Conservation (phyloP, 2,113 vertebrate species). For the Neoarius graeffei region DNA sequence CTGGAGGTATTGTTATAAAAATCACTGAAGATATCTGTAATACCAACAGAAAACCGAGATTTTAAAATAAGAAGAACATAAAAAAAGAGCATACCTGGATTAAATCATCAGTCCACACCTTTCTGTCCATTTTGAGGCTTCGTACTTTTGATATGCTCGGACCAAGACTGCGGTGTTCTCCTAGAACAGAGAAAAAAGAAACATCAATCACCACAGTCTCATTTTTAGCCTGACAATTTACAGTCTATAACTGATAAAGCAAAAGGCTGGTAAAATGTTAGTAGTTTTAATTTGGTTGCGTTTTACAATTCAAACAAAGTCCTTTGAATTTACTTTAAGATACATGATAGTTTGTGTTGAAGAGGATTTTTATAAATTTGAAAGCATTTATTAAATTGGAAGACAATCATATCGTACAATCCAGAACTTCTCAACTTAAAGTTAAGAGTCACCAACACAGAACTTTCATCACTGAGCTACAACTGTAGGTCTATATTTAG, state of each 20-base stretch:
- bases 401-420: background rate
- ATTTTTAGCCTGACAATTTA: background rate
- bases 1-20: background rate
- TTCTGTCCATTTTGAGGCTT: constrained; percentile 96
- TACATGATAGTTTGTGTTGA: background rate
- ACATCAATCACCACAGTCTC: background rate
- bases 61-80: background rate
- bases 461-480: background rate
- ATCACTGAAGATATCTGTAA: background rate
- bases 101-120: constrained; percentile 92
- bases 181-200: constrained; percentile 60
- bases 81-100: constrained; percentile 77
- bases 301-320: background rate
- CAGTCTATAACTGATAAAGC: background rate
- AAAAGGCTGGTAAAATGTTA: background rate
- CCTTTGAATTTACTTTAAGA: background rate
- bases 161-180: constrained; percentile 88
- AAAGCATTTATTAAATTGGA: background rate
- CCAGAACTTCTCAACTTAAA: background rate
- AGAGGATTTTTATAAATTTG: background rate
- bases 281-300: background rate
- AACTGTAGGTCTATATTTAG: background rate
- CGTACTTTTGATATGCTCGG: constrained; percentile 88
- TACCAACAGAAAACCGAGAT: background rate
- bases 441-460: background rate